These are phyloP conservation scores for Harpagifer antarcticus DNA, from an alignment of 2,797 vertebrate genomes.

Conservation along the genomic window DNA sequence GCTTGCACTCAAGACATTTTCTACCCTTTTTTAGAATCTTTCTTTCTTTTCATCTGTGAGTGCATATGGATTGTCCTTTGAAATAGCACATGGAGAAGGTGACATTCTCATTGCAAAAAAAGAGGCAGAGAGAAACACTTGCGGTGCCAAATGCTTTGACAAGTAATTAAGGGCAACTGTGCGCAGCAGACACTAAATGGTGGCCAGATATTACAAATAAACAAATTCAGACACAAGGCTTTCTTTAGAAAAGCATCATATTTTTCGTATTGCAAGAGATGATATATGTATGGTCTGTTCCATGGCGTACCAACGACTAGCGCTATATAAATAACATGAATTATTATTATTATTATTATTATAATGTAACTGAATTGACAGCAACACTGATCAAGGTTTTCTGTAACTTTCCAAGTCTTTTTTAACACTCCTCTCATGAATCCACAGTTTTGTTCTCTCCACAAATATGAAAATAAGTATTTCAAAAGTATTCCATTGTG, in stretches of 20 bases:
- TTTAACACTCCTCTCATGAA: too few species aligned
- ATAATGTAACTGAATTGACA: too few species aligned
- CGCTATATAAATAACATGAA: too few species aligned
- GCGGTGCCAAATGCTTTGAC: slow-evolving; percentile 50
- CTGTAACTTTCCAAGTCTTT: too few species aligned
- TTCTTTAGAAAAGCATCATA: slow-evolving; percentile 37
- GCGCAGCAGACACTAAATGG: slow-evolving; percentile 42
- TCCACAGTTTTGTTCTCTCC: too few species aligned
- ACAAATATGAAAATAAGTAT: too few species aligned
- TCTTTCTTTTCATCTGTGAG: slow-evolving; percentile 41
- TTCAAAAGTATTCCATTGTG: too few species aligned
- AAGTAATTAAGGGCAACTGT: slow-evolving; percentile 68
- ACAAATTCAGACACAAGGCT: slow-evolving; percentile 42
- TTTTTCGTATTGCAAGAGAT: slow-evolving; percentile 3
- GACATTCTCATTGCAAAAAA: slow-evolving; percentile 54
- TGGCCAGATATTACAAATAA: slow-evolving; percentile 48
- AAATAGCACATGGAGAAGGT: slow-evolving; percentile 44
- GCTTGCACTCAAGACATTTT: slow-evolving; percentile 71
- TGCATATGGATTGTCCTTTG: slow-evolving; percentile 47
- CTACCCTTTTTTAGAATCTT: slow-evolving; percentile 50
- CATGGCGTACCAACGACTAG: too few species aligned
- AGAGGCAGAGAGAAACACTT: slow-evolving; percentile 31
- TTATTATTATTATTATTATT: too few species aligned
- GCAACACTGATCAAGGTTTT: too few species aligned
- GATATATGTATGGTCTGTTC: too few species aligned